Base-by-base conservation (phyloP, 1,140 invertebrate species). In the Pseudomyrmex concolor region DNA sequence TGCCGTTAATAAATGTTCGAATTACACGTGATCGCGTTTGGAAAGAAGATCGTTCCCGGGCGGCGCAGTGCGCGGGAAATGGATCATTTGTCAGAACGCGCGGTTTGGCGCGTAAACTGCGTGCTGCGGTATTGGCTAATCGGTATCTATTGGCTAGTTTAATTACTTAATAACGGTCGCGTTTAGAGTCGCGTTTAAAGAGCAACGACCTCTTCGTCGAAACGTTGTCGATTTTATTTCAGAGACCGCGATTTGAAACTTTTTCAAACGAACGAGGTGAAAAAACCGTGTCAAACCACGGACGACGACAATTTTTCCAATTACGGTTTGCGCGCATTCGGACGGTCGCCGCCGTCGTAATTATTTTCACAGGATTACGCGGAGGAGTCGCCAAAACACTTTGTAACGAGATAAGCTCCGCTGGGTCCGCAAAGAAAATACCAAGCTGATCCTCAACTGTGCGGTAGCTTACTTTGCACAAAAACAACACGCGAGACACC, bases 351-450 rank as follows among this genome's bases (percentile, higher is more conserved):
- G 63, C 57, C 25, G 25, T 25, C 25, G 59, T 89, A 88, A 86
- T 89, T 89, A 86, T 89, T 89, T 85, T 87, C 83, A 25, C 73
- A 83, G 83, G 82, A 89, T 89, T 89, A 83, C 57, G 22, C 17
- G 50, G 34, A 67, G 55, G 60, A 64, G 66, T 70, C 72, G 83
- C 73, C 77, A 72, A 87, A 89, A 85, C 84, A 85, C 83, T 85
- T 83, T 63, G 83, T 84, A 77, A 78, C 78, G 78, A 85, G 87
- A 87, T 89, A 87, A 89, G 83, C 83, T 83, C 71, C 57, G 83
- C 43, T n/a, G 57, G 74, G 83, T 83, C 78, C 34, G 51, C 55
- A 87, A 89, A 87, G 86, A 89, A 89, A 89, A 87, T 87, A 89
- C 76, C 78, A 84, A 34, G 83, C 86, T 88, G 83, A 80, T 82